Conservation (phyloP, 2,888 invertebrate genomes). For the Phaonia tiefii region DNA sequence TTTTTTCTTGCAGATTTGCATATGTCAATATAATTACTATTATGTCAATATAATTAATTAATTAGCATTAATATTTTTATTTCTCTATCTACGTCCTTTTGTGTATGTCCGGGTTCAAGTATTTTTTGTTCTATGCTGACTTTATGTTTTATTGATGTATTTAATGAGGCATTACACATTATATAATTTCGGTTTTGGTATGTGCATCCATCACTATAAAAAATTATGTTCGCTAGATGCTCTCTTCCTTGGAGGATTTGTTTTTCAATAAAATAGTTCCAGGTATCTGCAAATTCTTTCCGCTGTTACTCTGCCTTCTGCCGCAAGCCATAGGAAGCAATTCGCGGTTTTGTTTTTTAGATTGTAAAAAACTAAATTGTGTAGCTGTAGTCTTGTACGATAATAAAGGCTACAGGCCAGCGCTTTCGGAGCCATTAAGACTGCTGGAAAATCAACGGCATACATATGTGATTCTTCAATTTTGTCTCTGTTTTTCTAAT, state of each 20-base stretch:
- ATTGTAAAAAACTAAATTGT: not conserved
- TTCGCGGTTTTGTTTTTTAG: too few relatives aligned
- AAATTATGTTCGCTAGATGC: slow-evolving; percentile 25
- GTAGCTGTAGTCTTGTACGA: not conserved
- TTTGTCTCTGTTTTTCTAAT: too few relatives aligned
- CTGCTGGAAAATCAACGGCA: slow-evolving; percentile 15
- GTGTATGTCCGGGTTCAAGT: slow-evolving; percentile 45
- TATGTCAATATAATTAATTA: too few relatives aligned
- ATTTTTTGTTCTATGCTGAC: slow-evolving; percentile 47
- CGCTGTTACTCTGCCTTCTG: too few relatives aligned
- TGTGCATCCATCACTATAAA: too few relatives aligned
- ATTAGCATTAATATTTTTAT: slow-evolving; percentile 49
- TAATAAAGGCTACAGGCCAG: not conserved
- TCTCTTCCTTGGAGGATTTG: slow-evolving; percentile 67
- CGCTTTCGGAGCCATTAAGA: not conserved
- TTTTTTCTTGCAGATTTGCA: slow-evolving; percentile 50
- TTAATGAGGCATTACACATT: slow-evolving; percentile 49
- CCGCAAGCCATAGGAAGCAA: too few relatives aligned
- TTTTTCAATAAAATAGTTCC: slow-evolving; percentile 52
- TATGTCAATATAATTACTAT: too few relatives aligned
- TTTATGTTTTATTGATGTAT: slow-evolving; percentile 38
- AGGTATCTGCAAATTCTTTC: not conserved
- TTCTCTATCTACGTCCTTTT: slow-evolving; percentile 51
- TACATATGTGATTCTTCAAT: too few relatives aligned
- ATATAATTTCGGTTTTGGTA: too few relatives aligned